Percentiles rank a stretch among this genome's conserved stretches.
These are phyloP conservation scores for Steinernema khuongi DNA, from an alignment of 1,140 invertebrate genomes.

Conservation along the genomic window DNA sequence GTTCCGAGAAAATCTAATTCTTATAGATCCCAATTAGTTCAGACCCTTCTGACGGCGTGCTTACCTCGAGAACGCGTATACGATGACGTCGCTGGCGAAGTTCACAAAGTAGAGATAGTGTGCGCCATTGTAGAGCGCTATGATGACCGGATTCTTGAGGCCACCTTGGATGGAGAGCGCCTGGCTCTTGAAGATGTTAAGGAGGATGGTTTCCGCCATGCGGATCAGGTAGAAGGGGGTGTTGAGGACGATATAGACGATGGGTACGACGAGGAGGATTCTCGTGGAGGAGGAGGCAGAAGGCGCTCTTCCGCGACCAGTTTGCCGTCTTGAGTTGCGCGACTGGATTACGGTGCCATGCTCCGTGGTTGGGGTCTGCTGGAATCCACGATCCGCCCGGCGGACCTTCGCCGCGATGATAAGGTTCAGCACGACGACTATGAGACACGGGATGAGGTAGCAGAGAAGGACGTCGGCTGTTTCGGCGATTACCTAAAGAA, in stretches of 20 bases:
- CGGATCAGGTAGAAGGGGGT: constrained; percentile 56
- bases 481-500: constrained; percentile 41
- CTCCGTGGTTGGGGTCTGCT: constrained; percentile 20
- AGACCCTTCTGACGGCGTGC: no score
- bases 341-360: constrained; percentile 19
- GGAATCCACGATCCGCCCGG: constrained; percentile 25
- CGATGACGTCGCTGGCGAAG: constrained; percentile 55
- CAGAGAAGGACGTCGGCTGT: constrained; percentile 51
- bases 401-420: constrained; percentile 50
- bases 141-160: neutral
- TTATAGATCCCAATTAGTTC: no score
- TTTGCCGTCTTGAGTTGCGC: constrained; percentile 22
- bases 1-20: no score
- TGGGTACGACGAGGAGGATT: constrained; percentile 55
- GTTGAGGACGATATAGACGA: constrained; percentile 58
- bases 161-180: constrained; percentile 35
- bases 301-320: neutral
- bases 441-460: constrained; percentile 52
- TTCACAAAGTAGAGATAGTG: constrained; percentile 58
- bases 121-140: constrained; percentile 46
- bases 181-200: constrained; percentile 45
- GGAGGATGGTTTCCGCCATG: constrained; percentile 51
- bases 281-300: constrained; percentile 20
- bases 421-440: constrained; percentile 52
- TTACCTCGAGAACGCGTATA: constrained; percentile 58